A percentile compares a stretch with the other conserved stretches of the same genome.
Evolutionary conservation across 2,797 vertebrate species (phyloP).

Genomic region (Echiichthys vipera): DNA sequence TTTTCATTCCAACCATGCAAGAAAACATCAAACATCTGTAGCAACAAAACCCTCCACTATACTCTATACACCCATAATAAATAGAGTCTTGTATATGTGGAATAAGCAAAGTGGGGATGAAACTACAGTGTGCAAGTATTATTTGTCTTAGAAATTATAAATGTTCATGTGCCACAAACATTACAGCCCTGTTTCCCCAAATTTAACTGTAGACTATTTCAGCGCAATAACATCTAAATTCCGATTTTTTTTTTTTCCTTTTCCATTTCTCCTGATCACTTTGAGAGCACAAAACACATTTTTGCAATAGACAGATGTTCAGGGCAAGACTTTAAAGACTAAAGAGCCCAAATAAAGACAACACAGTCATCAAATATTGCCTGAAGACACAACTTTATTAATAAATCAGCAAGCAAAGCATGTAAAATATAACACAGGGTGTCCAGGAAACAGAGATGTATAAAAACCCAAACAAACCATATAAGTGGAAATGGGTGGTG

Average conservation of each 20-base stretch:
- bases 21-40: too few relatives aligned
- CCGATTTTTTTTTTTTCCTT: background rate
- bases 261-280: background rate
- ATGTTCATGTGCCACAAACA: background rate
- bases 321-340: background rate
- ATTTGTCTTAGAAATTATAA: too few relatives aligned
- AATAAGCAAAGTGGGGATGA: too few relatives aligned
- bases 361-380: constrained; percentile 27
- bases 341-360: constrained; percentile 6
- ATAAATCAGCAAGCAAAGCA: constrained; percentile 79
- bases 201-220: background rate
- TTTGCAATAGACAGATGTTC: background rate
- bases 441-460: constrained; percentile 51
- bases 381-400: constrained; percentile 81
- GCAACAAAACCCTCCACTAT: too few relatives aligned
- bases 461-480: constrained; percentile 60
- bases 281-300: background rate
- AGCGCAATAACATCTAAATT: background rate
- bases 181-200: background rate
- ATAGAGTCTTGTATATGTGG: background rate
- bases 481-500: constrained; percentile 30
- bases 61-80: too few relatives aligned
- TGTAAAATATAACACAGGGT: constrained; percentile 57
- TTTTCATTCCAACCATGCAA: too few relatives aligned
- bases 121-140: too few relatives aligned